A percentile compares a stretch with the other conserved stretches of the same genome.
Evolutionary conservation across 2,888 invertebrate species (phyloP).

Genomic region (Tiphia femorata): DNA sequence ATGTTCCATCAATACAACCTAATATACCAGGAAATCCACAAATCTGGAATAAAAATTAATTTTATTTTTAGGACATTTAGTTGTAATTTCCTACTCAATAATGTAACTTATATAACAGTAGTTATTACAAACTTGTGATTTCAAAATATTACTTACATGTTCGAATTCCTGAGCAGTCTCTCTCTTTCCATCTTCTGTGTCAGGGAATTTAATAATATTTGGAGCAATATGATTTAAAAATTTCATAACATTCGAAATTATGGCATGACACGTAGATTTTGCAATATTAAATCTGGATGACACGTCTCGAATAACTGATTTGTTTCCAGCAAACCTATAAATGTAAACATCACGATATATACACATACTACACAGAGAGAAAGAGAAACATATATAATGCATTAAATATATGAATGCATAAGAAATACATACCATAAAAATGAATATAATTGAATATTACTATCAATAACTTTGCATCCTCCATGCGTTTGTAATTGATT

Average conservation of each 20-base stretch:
- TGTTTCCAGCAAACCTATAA: too few relatives aligned
- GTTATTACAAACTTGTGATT: too few relatives aligned
- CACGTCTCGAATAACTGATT: constrained; percentile 1
- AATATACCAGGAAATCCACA: too few relatives aligned
- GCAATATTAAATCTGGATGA: constrained; percentile 3
- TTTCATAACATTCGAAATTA: background rate
- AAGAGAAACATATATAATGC: background rate
- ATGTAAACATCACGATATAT: too few relatives aligned
- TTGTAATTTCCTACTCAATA: too few relatives aligned
- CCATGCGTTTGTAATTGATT: too few relatives aligned
- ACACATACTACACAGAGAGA: too few relatives aligned
- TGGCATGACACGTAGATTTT: constrained; percentile 1
- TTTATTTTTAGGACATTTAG: too few relatives aligned
- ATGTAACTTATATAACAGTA: too few relatives aligned
- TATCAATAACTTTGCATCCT: background rate
- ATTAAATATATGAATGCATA: background rate
- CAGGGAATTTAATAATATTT: background rate
- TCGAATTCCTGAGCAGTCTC: background rate
- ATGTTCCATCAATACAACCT: too few relatives aligned
- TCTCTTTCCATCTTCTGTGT: background rate
- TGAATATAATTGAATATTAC: background rate
- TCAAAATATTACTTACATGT: background rate
- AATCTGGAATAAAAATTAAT: too few relatives aligned
- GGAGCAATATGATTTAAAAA: constrained; percentile 4
- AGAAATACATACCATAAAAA: constrained; percentile 4